Evolutionary conservation across 2,888 invertebrate genomes (phyloP).

Genomic region (Calameuta pallipes): DNA sequence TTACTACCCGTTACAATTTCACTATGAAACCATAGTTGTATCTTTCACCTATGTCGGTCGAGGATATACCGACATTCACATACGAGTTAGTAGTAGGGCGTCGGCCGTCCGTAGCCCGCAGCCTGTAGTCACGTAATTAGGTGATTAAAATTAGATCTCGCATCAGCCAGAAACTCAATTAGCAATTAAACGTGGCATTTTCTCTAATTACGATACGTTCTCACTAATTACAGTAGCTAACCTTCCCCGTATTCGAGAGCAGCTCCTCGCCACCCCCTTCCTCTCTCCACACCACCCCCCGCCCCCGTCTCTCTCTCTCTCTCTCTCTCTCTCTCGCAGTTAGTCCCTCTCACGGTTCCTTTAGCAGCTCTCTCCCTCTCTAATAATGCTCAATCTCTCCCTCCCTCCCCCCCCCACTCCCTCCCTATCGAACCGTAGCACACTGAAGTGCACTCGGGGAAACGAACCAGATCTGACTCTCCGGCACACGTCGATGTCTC

Average conservation of each 20-base stretch:
- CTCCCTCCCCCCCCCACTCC: background rate
- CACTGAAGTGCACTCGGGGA: conserved; percentile 47
- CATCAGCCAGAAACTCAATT: conserved; percentile 71
- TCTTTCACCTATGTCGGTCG: background rate
- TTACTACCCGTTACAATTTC: conserved; percentile 46
- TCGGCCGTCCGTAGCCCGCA: conserved; percentile 57
- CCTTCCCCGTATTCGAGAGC: conserved; percentile 35
- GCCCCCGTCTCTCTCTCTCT: background rate
- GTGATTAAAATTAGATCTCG: conserved; percentile 72
- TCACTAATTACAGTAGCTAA: conserved; percentile 67
- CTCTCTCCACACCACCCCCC: background rate
- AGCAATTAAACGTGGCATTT: conserved; percentile 73
- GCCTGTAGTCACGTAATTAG: conserved; percentile 70
- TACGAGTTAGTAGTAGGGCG: conserved; percentile 34
- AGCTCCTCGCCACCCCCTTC: background rate
- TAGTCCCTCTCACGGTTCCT: conserved; percentile 10
- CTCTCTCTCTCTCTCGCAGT: conserved; percentile 6
- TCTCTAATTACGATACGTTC: conserved; percentile 72
- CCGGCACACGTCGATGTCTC: conserved; percentile 42
- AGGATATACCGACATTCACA: background rate
- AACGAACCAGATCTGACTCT: conserved; percentile 55
- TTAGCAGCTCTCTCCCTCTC: conserved; percentile 9
- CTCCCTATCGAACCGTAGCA: conserved; percentile 35
- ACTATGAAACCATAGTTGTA: conserved; percentile 27
- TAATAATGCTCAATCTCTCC: background rate